Percentiles rank a stretch among this genome's conserved stretches.
These are phyloP conservation scores for Jordanella pulchra DNA, from an alignment of 2,797 vertebrate species.

Conservation along the genomic window DNA sequence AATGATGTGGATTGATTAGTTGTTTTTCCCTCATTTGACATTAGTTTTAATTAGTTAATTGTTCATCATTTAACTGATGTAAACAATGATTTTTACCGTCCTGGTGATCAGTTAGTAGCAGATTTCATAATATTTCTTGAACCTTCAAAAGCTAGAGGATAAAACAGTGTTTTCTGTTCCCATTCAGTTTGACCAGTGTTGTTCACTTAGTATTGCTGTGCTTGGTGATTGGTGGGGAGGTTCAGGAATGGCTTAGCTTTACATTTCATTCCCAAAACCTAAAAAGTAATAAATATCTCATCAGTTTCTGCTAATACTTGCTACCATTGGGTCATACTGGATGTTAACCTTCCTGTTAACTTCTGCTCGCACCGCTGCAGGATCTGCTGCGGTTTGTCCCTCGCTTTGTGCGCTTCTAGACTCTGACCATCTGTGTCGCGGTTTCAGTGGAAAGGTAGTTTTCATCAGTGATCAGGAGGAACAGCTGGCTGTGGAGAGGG, in stretches of 20 bases:
- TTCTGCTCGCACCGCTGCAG: conserved; percentile 28
- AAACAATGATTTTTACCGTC: too few relatives aligned
- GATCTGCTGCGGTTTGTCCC: conserved; percentile 28
- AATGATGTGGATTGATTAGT: too few relatives aligned
- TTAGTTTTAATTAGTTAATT: too few relatives aligned
- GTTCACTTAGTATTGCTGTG: not conserved
- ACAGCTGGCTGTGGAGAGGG: conserved; percentile 77
- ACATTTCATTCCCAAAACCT: not conserved
- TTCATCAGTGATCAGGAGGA: conserved; percentile 66
- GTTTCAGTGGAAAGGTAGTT: conserved; percentile 62
- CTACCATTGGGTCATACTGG: conserved; percentile 16
- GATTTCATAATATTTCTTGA: not conserved
- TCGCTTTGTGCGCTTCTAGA: conserved; percentile 34
- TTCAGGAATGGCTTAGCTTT: too few relatives aligned
- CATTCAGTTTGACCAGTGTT: not conserved
- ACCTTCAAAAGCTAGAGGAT: not conserved
- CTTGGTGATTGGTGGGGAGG: too few relatives aligned
- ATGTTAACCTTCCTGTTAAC: conserved; percentile 17
- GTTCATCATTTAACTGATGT: too few relatives aligned
- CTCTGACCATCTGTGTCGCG: conserved; percentile 59
- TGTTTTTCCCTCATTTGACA: too few relatives aligned
- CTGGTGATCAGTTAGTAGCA: not conserved
- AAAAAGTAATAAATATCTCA: not conserved
- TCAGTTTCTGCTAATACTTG: not conserved
- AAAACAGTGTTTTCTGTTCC: not conserved